A percentile compares a stretch with the other conserved stretches of the same genome.
phyloP scores from a whole-genome alignment of 2,797 vertebrate species.

The Xenopus petersii region DNA sequence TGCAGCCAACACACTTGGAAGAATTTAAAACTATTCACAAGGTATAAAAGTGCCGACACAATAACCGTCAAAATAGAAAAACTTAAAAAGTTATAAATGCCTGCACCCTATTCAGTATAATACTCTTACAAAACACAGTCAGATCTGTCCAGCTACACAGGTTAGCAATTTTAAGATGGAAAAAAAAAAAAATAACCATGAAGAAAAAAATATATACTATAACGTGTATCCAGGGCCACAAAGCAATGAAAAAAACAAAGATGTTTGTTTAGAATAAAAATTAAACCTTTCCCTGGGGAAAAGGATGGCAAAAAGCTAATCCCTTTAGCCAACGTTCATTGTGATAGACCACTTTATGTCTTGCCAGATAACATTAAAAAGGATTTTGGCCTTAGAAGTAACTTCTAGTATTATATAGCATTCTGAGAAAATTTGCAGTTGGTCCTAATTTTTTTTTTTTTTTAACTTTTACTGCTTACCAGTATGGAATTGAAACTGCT shows the following conservation, averaged over 20 bases:
- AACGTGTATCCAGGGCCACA: neutral
- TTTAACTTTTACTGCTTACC: too few relatives aligned
- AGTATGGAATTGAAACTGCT: too few relatives aligned
- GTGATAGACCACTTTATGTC: neutral
- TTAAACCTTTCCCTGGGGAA: neutral
- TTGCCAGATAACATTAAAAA: neutral
- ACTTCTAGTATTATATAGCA: too few relatives aligned
- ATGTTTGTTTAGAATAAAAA: constrained; percentile 7
- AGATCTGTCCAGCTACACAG: neutral
- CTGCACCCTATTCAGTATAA: neutral
- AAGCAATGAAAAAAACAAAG: constrained; percentile 10
- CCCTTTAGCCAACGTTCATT: constrained; percentile 14
- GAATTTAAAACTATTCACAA: neutral
- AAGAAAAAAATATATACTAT: constrained; percentile 2
- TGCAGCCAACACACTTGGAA: neutral
- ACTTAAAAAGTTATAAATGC: neutral
- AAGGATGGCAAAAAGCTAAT: constrained; percentile 14
- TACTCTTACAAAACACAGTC: constrained; percentile 2
- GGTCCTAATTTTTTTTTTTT: too few relatives aligned
- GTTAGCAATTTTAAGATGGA: neutral
- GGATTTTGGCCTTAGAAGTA: too few relatives aligned
- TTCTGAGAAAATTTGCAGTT: too few relatives aligned
- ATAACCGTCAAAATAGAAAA: neutral
- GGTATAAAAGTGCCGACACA: neutral
- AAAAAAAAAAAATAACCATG: constrained; percentile 14